Evolutionary conservation across 2,888 invertebrate genomes (phyloP).

Genomic region (Fissipunctia ypsillon): DNA sequence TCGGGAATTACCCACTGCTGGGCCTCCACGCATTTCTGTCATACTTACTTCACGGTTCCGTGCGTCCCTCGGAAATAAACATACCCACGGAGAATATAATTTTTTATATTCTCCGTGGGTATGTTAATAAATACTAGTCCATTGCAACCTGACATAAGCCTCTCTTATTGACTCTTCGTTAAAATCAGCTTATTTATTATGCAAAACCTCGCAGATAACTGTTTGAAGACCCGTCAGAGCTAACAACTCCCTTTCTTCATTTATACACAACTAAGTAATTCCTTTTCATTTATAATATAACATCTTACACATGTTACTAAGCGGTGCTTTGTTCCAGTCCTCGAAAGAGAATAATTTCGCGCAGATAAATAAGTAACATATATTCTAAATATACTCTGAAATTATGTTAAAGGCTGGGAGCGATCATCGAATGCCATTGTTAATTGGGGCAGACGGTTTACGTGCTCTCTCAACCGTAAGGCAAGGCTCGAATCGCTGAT

Average conservation of each 20-base stretch:
- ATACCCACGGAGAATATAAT: neutral
- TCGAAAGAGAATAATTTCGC: slow-evolving; percentile 21
- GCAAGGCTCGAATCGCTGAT: slow-evolving; percentile 43
- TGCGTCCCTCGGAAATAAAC: neutral
- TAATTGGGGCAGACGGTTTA: slow-evolving; percentile 55
- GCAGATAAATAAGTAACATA: slow-evolving; percentile 29
- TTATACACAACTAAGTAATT: neutral
- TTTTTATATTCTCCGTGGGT: too few relatives aligned
- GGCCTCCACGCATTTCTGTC: neutral
- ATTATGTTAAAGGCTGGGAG: slow-evolving; percentile 42
- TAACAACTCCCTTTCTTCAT: neutral
- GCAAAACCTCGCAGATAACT: neutral
- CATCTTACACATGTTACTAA: slow-evolving; percentile 15
- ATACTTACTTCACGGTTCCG: slow-evolving; percentile 10
- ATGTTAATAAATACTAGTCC: neutral
- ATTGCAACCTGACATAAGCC: neutral
- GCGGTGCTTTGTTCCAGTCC: neutral
- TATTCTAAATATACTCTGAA: slow-evolving; percentile 34
- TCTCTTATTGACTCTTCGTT: neutral
- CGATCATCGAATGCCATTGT: slow-evolving; percentile 38
- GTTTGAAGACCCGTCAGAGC: neutral
- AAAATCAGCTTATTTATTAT: neutral
- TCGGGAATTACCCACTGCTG: neutral
- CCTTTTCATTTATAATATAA: slow-evolving; percentile 8
- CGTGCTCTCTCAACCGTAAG: slow-evolving; percentile 37